These are phyloP conservation scores for Ypsolopha scabrella DNA, from an alignment of 2,888 invertebrate species.

Conservation along the genomic window DNA sequence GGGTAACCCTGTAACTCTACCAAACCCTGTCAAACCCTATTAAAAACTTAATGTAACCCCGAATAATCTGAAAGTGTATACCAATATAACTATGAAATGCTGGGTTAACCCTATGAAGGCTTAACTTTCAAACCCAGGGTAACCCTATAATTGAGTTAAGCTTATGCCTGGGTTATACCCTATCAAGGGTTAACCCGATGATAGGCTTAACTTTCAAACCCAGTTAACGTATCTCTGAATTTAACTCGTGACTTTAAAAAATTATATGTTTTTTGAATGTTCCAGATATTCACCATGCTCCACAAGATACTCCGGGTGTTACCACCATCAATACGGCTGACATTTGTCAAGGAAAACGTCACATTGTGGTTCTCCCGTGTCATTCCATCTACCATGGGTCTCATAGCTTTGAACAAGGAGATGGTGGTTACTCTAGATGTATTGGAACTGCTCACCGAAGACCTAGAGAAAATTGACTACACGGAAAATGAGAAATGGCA, in stretches of 20 bases:
- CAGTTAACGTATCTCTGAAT: too few relatives aligned
- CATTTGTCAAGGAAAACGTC: conserved; percentile 43
- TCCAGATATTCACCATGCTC: conserved; percentile 44
- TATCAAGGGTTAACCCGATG: too few relatives aligned
- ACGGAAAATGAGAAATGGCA: conserved; percentile 44
- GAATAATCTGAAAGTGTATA: too few relatives aligned
- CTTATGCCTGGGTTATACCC: too few relatives aligned
- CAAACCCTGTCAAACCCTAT: too few relatives aligned
- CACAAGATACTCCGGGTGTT: conserved; percentile 33
- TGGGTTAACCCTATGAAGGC: too few relatives aligned
- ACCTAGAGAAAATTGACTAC: conserved; percentile 44
- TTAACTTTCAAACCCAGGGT: too few relatives aligned
- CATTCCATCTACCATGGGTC: conserved; percentile 45
- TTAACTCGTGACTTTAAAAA: background rate
- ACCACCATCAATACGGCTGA: conserved; percentile 33
- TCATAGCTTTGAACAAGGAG: conserved; percentile 1
- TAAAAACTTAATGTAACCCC: too few relatives aligned
- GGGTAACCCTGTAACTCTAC: too few relatives aligned
- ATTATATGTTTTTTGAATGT: conserved; percentile 10
- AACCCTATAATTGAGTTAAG: too few relatives aligned
- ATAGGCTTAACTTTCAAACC: too few relatives aligned
- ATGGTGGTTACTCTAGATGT: conserved; percentile 23
- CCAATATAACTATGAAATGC: too few relatives aligned
- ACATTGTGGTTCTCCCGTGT: conserved; percentile 58
- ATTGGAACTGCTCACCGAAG: conserved; percentile 49